phyloP scores from a whole-genome alignment of 2,888 invertebrate species.

The Hemithea aestivaria region DNA sequence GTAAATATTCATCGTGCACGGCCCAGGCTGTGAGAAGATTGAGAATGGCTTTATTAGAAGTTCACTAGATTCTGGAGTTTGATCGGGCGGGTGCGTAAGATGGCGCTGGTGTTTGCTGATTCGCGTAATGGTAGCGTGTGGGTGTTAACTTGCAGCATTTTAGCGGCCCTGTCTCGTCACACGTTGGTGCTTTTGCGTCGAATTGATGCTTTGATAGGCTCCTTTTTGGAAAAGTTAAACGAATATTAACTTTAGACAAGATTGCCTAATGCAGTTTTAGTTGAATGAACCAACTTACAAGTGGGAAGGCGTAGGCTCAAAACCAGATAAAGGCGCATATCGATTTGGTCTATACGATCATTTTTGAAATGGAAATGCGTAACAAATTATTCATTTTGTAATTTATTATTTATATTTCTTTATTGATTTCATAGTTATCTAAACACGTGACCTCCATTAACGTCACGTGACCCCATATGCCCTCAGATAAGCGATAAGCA shows the following conservation, averaged over 20 bases:
- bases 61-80: slow-evolving; percentile 26
- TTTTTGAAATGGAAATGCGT: too few relatives aligned
- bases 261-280: too few relatives aligned
- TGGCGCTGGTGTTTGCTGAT: slow-evolving; percentile 24
- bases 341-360: too few relatives aligned
- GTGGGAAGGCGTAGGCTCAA: too few relatives aligned
- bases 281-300: too few relatives aligned
- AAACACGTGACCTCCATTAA: slow-evolving; percentile 6
- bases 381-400: too few relatives aligned
- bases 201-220: slow-evolving; percentile 21
- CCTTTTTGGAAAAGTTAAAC: too few relatives aligned
- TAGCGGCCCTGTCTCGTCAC: slow-evolving; percentile 24
- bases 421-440: slow-evolving; percentile 14
- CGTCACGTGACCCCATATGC: slow-evolving; percentile 8
- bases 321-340: too few relatives aligned
- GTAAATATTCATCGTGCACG: slow-evolving; percentile 67
- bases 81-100: slow-evolving; percentile 18
- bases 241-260: too few relatives aligned
- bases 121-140: slow-evolving; percentile 21
- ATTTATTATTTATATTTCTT: slow-evolving; percentile 16
- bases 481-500: slow-evolving; percentile 8
- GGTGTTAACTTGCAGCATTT: slow-evolving; percentile 26
- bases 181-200: slow-evolving; percentile 9
- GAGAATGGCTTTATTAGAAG: slow-evolving; percentile 56
- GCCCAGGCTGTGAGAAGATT: slow-evolving; percentile 52